A percentile compares a stretch with the other conserved stretches of the same genome.
phyloP scores from a whole-genome alignment of 2,113 vertebrate species.

The Eurystomus gularis region DNA sequence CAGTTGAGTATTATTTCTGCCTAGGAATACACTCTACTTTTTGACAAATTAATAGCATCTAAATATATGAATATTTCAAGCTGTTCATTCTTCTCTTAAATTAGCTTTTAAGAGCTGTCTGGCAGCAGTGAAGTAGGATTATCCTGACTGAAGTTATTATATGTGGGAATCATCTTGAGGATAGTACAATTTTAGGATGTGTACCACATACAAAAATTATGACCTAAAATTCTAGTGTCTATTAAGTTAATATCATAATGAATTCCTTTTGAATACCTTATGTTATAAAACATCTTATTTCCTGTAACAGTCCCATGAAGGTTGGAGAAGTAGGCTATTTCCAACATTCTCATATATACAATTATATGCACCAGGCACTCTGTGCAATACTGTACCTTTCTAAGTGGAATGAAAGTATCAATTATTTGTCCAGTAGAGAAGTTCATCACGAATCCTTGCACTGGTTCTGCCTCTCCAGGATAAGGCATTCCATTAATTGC shows the following conservation, averaged over 20 bases:
- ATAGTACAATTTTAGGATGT: background rate
- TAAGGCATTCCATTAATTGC: constrained; percentile 88
- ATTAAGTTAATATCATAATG: background rate
- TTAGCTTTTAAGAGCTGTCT: background rate
- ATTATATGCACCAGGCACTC: background rate
- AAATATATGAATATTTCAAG: background rate
- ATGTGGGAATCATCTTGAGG: background rate
- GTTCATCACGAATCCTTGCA: constrained; percentile 90
- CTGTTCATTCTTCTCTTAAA: background rate
- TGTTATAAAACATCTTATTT: background rate
- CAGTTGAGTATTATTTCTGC: background rate
- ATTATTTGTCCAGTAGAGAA: constrained; percentile 90
- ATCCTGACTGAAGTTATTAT: background rate
- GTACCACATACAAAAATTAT: background rate
- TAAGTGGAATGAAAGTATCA: constrained; percentile 85
- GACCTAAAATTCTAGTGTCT: background rate
- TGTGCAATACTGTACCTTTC: constrained; percentile 79
- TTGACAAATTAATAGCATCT: background rate
- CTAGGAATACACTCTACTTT: background rate
- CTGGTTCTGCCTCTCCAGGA: constrained; percentile 70
- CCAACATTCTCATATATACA: background rate
- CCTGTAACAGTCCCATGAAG: background rate
- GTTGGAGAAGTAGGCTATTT: background rate
- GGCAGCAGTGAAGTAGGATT: background rate
- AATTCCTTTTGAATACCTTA: background rate